Conservation (phyloP, 2,113 vertebrate genomes). For the Mesocricetus auratus region DNA sequence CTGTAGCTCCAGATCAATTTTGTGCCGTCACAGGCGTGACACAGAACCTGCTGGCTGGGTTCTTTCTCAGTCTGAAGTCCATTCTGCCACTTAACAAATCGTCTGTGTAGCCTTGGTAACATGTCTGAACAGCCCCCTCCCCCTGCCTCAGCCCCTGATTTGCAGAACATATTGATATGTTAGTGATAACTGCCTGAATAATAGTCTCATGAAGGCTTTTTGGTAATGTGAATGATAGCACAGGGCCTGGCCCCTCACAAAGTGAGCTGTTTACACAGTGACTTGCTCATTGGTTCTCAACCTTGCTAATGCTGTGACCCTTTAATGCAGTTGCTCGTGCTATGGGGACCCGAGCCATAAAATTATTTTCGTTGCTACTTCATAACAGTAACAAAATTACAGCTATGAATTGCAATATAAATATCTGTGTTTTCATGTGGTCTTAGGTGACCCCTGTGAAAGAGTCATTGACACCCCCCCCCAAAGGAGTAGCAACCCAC, state of each 20-base stretch:
- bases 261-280: not conserved
- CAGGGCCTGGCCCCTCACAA: not conserved
- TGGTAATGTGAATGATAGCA: not conserved
- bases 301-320: not conserved
- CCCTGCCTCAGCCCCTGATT: not conserved
- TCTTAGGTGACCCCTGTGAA: not conserved
- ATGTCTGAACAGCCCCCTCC: not conserved
- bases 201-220: not conserved
- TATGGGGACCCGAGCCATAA: not conserved
- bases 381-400: not conserved
- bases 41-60: not conserved
- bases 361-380: not conserved
- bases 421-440: not conserved
- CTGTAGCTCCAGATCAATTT: not conserved
- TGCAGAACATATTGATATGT: not conserved
- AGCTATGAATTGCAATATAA: not conserved
- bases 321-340: not conserved
- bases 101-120: not conserved
- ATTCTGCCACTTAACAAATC: not conserved
- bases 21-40: rapidly evolving
- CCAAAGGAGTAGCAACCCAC: not conserved
- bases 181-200: not conserved
- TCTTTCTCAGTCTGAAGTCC: not conserved
- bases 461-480: not conserved
- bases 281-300: not conserved